Percentiles rank a stretch among this genome's conserved stretches.
Evolutionary conservation across 2,113 vertebrate genomes (phyloP).

Genomic region (Turdus rufiventris): DNA sequence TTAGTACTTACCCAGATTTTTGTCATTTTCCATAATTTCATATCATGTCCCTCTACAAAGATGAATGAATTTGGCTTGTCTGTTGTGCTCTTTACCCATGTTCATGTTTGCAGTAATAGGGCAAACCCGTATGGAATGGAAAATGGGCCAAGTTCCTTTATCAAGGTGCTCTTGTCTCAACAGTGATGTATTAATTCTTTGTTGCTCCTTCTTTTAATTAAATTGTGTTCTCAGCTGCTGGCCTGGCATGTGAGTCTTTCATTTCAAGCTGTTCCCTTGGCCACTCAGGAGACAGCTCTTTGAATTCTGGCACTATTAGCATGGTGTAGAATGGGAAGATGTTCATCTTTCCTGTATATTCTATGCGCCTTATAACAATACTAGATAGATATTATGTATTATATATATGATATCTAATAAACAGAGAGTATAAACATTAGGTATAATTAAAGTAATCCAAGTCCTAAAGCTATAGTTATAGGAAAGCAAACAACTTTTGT

Average conservation of each 20-base stretch:
- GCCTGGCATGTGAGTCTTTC: neutral
- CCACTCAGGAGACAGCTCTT: neutral
- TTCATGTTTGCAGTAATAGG: neutral
- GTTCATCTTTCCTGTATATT: neutral
- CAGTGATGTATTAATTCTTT: neutral
- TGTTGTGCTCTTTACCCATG: neutral
- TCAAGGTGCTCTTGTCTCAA: neutral
- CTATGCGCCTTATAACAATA: neutral
- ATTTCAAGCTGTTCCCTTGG: neutral
- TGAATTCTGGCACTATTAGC: neutral
- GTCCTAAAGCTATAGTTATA: neutral
- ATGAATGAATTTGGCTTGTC: neutral
- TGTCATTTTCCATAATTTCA: conserved; percentile 45
- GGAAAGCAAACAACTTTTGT: neutral
- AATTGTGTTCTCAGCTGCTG: neutral
- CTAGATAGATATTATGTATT: neutral
- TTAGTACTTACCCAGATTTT: conserved; percentile 16
- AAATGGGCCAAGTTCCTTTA: neutral
- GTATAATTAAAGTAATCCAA: neutral
- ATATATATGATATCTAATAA: neutral
- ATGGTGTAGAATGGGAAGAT: neutral
- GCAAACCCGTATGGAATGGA: neutral
- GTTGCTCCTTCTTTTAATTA: neutral
- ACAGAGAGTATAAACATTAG: neutral
- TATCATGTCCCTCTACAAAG: neutral